Evolutionary conservation across 2,113 vertebrate species (phyloP), one percentile per base, ranked within the genome.

Genomic region (Sander vitreus): DNA sequence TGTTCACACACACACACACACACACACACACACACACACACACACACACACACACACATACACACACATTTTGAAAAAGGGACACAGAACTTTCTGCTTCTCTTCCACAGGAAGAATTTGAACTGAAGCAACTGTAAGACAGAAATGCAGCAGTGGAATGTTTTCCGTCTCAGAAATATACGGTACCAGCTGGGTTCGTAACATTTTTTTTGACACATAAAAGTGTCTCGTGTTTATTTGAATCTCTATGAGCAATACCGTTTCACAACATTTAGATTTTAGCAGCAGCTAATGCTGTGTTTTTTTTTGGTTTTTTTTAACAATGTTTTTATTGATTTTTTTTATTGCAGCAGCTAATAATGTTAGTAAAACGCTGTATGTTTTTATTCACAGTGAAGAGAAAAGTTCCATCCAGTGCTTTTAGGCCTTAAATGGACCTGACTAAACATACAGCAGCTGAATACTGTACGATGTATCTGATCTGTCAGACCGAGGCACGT

Each of bases 31-130:
- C n/a, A 21, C 33, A 45, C 47, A 48, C 47, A 14, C 74, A 45
- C 53, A 73, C n/a, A 59, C 57, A 47, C 48, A 51, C 62, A 76
- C 71, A 69, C 54, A 57, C 36, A 82, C 53, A 51, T 5, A 68
- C 30, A 66, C 48, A 63, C 6, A 30, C 2, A 57, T n/a, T 45
- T 45, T 15, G 3, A 60, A 73, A 73, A 69, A 48, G 30, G 48
- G 33, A 45, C 19, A 48, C 6, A 57, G 7, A 25, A 21, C 23
- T 55, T 65, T 70, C 68, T 54, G 47, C 47, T 55, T 80, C 64
- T 91, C 91, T 95, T 95, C 93, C 93, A 94, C 80, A 57, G 92
- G 94, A 95, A 93, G 93, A 94, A 93, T 43, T 75, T 76, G 43
- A 50, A 33, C 45, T 1, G 5, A 70, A 78, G 73, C 48, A 25